Evolutionary conservation across 2,797 vertebrate species (phyloP).

Genomic region (Phoxinus dragarum): DNA sequence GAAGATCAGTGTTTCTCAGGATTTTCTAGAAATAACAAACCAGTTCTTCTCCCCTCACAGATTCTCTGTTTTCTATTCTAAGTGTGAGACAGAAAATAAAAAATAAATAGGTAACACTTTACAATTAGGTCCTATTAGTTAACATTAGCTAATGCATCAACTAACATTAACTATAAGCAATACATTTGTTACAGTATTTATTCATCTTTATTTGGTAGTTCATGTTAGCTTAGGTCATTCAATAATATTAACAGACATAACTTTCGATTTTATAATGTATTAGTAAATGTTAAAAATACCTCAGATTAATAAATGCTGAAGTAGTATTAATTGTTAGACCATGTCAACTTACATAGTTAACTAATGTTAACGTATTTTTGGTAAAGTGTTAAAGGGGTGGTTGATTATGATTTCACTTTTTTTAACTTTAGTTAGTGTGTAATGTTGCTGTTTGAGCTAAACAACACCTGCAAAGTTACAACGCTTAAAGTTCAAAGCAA

Average conservation of each 20-base stretch:
- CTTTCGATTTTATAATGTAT: background rate
- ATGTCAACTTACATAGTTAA: background rate
- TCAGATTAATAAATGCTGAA: background rate
- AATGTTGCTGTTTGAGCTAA: too few relatives aligned
- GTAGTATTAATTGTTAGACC: background rate
- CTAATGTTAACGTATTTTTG: too few relatives aligned
- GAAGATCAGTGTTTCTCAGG: constrained; percentile 41
- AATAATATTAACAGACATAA: background rate
- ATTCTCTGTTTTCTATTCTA: background rate
- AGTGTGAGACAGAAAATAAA: background rate
- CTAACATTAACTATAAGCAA: background rate
- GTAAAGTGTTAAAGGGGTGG: background rate
- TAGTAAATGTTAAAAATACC: background rate
- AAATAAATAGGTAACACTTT: background rate
- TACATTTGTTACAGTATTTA: background rate
- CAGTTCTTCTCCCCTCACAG: constrained; percentile 5
- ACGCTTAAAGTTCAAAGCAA: too few relatives aligned
- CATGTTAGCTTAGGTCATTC: background rate
- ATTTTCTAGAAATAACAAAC: constrained; percentile 52
- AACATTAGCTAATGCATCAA: background rate
- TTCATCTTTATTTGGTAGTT: background rate
- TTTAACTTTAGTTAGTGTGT: too few relatives aligned
- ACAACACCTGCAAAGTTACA: too few relatives aligned
- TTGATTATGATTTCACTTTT: too few relatives aligned
- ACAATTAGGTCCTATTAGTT: background rate